These are phyloP conservation scores for Sebastes dallii DNA, from an alignment of 2,797 vertebrate genomes.

Conservation along the genomic window DNA sequence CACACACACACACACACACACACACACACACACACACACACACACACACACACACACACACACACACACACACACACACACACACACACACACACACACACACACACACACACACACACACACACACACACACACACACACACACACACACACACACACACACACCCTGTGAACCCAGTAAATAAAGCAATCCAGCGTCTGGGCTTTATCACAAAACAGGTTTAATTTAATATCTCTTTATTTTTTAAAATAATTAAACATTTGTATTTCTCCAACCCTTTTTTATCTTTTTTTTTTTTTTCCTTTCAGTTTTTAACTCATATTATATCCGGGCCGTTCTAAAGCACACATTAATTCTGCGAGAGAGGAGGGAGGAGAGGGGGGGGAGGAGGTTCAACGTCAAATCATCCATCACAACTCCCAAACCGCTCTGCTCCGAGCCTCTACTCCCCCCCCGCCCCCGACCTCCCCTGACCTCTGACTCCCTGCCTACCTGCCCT, in stretches of 20 bases:
- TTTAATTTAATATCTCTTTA: conserved; percentile 90
- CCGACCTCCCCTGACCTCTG: neutral
- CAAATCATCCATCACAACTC: conserved; percentile 24
- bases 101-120: too few relatives aligned
- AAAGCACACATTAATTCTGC: conserved; percentile 78
- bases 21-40: neutral
- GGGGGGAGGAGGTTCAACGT: conserved; percentile 48
- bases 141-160: neutral
- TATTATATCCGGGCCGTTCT: conserved; percentile 79
- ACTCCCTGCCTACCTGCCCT: conserved; percentile 28
- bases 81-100: too few relatives aligned
- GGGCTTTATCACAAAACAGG: conserved; percentile 86
- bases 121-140: too few relatives aligned
- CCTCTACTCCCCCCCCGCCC: conserved; percentile 6
- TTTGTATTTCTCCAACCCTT: conserved; percentile 86
- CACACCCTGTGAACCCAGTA: conserved; percentile 1
- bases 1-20: too few relatives aligned
- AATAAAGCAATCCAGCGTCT: conserved; percentile 68
- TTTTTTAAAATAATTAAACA: conserved; percentile 90
- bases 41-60: too few relatives aligned
- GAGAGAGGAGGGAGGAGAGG: conserved; percentile 47
- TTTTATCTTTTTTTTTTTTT: conserved; percentile 63
- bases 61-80: too few relatives aligned
- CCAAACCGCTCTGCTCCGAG: conserved; percentile 31
- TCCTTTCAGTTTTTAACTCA: conserved; percentile 69